Base-by-base conservation (phyloP, 2,797 vertebrate species). In the Erithacus rubecula region DNA sequence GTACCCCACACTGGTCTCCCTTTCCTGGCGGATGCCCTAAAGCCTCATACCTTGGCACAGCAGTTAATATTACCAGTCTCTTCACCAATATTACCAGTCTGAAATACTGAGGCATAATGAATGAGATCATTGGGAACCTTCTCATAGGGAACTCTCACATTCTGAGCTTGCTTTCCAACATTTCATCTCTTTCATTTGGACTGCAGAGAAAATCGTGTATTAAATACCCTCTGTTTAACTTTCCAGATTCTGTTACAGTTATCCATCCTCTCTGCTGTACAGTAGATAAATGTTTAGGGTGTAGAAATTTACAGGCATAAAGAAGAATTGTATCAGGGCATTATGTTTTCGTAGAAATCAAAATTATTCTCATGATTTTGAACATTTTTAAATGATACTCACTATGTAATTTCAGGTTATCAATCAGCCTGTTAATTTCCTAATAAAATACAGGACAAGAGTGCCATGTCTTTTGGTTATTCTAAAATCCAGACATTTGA, bases 401-500 rank as follows among this genome's bases (percentile, higher is more conserved):
- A 75, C 67, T 52, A 2, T 97, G 96, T 96, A 96, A 97, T 96
- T 96, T 96, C 82, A 95, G 82, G 55, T 85, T 95, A 85, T 87
- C 93, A 69, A 94, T 94, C 89, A 91, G 77, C 77, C 93, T 90
- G 78, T 90, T 94, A 92, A 96, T 97, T 97, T 98, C 97, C 84
- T 96, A 98, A 97, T 98, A 98, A 98, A 97, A 96, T 87, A 60
- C 81, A 83, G 90, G 95, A 96, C 88, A 95, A 90, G 80, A 94
- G 32, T 82, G 55, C 49, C 78, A 60, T 79, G 86, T 70, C 78
- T 89, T 88, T 69, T 64, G 51, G 15, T 96, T 93, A 49, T 95
- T 95, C 68, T 76, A 39, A 88, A 88, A 74, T 82, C 63, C 67
- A 84, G 49, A 85, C 51, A 58, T 21, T 71, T 80, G 32, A 60